Evolutionary conservation across 2,888 invertebrate genomes (phyloP).

Genomic region (Coelinius sp.): DNA sequence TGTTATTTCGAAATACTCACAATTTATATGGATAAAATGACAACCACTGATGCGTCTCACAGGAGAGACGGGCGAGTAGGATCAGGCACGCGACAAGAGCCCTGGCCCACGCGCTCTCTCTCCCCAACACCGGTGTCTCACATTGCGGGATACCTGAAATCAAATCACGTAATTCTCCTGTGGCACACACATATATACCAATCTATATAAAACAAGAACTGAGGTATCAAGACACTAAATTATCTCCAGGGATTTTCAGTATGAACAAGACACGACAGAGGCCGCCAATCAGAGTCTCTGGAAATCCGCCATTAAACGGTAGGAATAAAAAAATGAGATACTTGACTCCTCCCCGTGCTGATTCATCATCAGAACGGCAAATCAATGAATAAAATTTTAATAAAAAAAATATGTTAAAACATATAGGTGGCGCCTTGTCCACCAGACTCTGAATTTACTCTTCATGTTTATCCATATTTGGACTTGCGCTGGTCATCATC

Average conservation of each 20-base stretch:
- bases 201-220: constrained; percentile 17
- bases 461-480: constrained; percentile 34
- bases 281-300: constrained; percentile 30
- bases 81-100: constrained; percentile 59
- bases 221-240: constrained; percentile 13
- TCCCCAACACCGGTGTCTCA: constrained; percentile 54
- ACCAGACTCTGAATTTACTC: constrained; percentile 5
- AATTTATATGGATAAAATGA: constrained; percentile 46
- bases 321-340: not conserved
- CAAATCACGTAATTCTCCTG: constrained; percentile 46
- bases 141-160: constrained; percentile 45
- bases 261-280: constrained; percentile 7
- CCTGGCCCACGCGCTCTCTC: constrained; percentile 52
- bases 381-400: constrained; percentile 1
- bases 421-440: constrained; percentile 23
- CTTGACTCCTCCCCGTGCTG: constrained; percentile 35
- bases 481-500: constrained; percentile 37
- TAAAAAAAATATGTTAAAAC: not conserved
- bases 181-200: not conserved
- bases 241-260: constrained; percentile 5
- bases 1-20: not conserved
- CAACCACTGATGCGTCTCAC: constrained; percentile 31
- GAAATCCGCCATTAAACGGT: constrained; percentile 26
- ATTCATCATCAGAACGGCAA: constrained; percentile 28
- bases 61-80: constrained; percentile 37